These are phyloP conservation scores for Geotria australis DNA, from an alignment of 2,797 vertebrate species.

Conservation along the genomic window DNA sequence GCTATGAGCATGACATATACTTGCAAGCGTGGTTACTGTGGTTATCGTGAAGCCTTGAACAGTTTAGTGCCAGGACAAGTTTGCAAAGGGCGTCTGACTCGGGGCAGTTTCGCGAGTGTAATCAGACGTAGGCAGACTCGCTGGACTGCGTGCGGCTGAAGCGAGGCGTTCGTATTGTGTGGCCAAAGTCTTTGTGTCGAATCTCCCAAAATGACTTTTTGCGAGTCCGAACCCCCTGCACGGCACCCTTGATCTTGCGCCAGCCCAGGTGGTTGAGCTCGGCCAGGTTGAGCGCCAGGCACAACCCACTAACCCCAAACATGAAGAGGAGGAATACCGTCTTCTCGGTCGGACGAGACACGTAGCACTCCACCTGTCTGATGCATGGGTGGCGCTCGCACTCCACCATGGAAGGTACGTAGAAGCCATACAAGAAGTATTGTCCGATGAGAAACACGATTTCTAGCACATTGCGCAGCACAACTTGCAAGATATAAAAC, in stretches of 20 bases:
- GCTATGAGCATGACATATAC: too few species aligned
- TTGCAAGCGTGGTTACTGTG: too few species aligned
- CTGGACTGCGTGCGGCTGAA: slow-evolving; percentile 98
- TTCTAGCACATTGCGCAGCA: slow-evolving; percentile 93
- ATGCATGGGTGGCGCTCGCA: slow-evolving; percentile 97
- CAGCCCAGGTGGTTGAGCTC: slow-evolving; percentile 96
- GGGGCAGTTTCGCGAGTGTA: background rate
- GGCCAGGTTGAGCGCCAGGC: slow-evolving; percentile 81
- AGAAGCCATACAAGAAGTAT: slow-evolving; percentile 95
- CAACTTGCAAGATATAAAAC: slow-evolving; percentile 98
- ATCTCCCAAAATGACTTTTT: slow-evolving; percentile 97
- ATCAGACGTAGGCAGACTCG: slow-evolving; percentile 91
- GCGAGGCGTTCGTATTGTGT: slow-evolving; percentile 75
- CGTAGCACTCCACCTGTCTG: slow-evolving; percentile 95
- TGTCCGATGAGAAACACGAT: slow-evolving; percentile 95
- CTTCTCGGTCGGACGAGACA: slow-evolving; percentile 94
- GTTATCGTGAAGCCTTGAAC: too few species aligned
- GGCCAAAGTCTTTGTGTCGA: slow-evolving; percentile 15
- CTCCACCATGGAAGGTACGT: slow-evolving; percentile 84
- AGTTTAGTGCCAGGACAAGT: too few species aligned
- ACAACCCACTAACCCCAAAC: slow-evolving; percentile 96
- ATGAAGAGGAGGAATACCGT: slow-evolving; percentile 97
- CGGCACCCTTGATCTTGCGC: slow-evolving; percentile 97
- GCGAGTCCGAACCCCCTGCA: slow-evolving; percentile 74
- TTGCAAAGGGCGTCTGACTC: too few species aligned